Conservation (phyloP, 2,888 invertebrate species). For the Eustalomyia histrio region DNA sequence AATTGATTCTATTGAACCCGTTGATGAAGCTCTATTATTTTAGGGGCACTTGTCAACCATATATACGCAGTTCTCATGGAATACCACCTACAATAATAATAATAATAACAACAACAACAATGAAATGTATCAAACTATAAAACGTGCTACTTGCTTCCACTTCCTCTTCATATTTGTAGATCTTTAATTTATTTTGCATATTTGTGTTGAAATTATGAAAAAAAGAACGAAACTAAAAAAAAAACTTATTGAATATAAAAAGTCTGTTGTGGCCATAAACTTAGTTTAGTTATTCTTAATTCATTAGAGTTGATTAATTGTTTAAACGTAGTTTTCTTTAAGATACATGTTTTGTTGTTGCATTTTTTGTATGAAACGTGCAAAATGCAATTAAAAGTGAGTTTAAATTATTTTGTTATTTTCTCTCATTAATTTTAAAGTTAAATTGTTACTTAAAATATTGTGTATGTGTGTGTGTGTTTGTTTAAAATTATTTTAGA, state of each 20-base stretch:
- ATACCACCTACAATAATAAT: not conserved
- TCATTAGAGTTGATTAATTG: constrained; percentile 8
- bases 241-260: constrained; percentile 45
- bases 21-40: not conserved
- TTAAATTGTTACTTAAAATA: not conserved
- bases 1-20: not conserved
- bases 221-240: not conserved
- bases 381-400: constrained; percentile 66
- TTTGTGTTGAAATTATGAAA: constrained; percentile 16
- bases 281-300: constrained; percentile 26
- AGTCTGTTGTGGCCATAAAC: constrained; percentile 30
- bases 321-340: constrained; percentile 16
- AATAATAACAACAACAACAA: not conserved
- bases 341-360: not conserved
- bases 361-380: constrained; percentile 39
- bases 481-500: constrained; percentile 38
- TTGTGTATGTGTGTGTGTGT: no score
- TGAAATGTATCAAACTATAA: constrained; percentile 34
- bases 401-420: not conserved
- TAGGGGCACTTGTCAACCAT: not conserved
- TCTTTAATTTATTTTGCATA: constrained; percentile 13
- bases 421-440: not conserved
- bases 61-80: not conserved
- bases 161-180: constrained; percentile 27
- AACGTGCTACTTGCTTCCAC: constrained; percentile 55